These are phyloP conservation scores for Calephelis virginiensis DNA, from an alignment of 1,140 invertebrate species.

Conservation along the genomic window DNA sequence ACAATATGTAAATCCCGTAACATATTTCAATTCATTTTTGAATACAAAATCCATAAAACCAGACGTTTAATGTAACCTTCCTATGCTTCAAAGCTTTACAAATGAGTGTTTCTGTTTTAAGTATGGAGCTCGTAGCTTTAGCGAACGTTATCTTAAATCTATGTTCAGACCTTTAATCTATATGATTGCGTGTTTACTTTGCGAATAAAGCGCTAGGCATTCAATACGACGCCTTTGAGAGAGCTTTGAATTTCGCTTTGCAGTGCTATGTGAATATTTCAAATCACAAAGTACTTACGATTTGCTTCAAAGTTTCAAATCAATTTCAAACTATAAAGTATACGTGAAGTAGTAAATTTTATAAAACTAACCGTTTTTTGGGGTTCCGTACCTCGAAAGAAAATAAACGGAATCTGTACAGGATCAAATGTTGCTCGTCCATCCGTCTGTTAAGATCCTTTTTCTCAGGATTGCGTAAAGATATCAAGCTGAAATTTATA, in stretches of 20 bases:
- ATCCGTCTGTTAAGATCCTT: too few species aligned
- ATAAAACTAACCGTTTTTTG: too few species aligned
- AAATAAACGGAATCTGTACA: too few species aligned
- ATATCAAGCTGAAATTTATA: too few species aligned
- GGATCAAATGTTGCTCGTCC: too few species aligned
- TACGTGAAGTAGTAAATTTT: too few species aligned
- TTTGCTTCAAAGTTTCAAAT: too few species aligned
- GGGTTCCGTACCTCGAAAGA: too few species aligned
- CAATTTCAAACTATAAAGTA: too few species aligned
- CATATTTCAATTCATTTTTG: conserved; percentile 3
- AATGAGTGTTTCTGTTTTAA: conserved; percentile 15
- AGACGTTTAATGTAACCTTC: conserved; percentile 12
- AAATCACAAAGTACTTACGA: not conserved
- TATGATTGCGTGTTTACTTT: conserved; percentile 39
- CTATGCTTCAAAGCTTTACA: conserved; percentile 1
- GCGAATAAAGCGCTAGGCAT: conserved; percentile 7
- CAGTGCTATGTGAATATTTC: not conserved
- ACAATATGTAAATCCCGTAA: too few species aligned
- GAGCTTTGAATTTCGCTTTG: not conserved
- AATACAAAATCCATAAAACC: conserved; percentile 17
- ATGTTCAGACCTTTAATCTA: conserved; percentile 52
- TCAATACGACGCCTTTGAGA: conserved; percentile 10
- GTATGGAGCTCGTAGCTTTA: conserved; percentile 27
- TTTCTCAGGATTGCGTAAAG: too few species aligned
- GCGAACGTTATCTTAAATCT: conserved; percentile 37